phyloP scores from a whole-genome alignment of 1,140 invertebrate species.

The Drosophila baimaii region DNA sequence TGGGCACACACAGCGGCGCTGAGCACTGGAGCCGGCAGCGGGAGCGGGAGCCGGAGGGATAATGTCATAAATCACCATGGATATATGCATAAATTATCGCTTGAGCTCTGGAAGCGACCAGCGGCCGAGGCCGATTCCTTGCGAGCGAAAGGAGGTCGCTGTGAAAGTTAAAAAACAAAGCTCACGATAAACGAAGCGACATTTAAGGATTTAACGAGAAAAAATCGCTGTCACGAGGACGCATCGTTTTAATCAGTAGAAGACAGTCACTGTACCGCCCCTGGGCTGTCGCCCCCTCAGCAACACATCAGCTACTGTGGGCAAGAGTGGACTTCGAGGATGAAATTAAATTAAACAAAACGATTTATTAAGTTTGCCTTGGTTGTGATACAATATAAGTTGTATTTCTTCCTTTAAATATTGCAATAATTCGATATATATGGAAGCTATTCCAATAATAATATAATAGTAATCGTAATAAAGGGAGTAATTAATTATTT shows the following conservation, averaged over 20 bases:
- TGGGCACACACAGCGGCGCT: conserved; percentile 48
- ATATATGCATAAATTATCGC: conserved; percentile 81
- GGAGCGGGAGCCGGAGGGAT: conserved; percentile 11
- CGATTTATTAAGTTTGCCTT: no score
- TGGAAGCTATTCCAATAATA: no score
- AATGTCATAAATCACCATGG: conserved; percentile 76
- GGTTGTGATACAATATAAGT: no score
- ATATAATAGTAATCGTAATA: no score
- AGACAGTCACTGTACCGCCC: conserved; percentile 37
- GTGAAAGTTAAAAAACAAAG: conserved; percentile 65
- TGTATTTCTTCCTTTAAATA: no score
- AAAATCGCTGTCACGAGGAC: conserved; percentile 72
- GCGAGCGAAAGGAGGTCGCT: conserved; percentile 8
- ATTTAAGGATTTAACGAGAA: conserved; percentile 80
- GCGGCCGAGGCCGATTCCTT: conserved; percentile 14
- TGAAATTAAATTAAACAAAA: no score
- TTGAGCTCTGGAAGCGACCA: conserved; percentile 31
- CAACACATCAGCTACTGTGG: conserved; percentile 13
- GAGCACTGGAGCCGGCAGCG: neutral
- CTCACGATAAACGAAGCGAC: conserved; percentile 69
- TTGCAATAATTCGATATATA: no score
- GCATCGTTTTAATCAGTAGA: conserved; percentile 79
- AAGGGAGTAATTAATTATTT: no score
- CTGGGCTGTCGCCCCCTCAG: neutral
- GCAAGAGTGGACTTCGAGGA: no score